Evolutionary conservation across 2,113 vertebrate genomes (phyloP).

Genomic region (Rhinolophus ferrumequinum): DNA sequence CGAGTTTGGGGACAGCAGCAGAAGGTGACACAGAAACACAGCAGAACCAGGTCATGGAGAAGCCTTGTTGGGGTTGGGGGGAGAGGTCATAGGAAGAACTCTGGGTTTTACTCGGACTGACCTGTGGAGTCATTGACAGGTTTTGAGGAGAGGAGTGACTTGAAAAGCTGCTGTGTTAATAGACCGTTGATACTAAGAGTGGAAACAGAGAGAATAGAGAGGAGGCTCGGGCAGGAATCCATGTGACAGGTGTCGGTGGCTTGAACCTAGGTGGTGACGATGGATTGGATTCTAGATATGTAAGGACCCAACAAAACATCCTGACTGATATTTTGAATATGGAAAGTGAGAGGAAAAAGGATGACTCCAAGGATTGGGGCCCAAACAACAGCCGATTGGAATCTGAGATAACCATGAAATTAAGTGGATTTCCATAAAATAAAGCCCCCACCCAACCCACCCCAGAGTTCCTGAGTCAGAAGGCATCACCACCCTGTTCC

Average conservation of each 20-base stretch:
- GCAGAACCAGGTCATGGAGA: not conserved
- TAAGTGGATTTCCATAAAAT: not conserved
- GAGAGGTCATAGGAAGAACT: not conserved
- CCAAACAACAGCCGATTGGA: not conserved
- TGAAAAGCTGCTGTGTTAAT: not conserved
- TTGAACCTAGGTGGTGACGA: rapidly evolving
- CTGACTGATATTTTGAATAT: not conserved
- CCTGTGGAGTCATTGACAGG: not conserved
- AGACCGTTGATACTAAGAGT: not conserved
- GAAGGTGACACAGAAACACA: not conserved
- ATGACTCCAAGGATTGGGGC: not conserved
- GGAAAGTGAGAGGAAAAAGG: not conserved
- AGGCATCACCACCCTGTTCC: not conserved
- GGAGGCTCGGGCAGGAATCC: not conserved
- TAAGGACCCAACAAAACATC: not conserved
- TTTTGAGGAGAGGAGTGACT: not conserved
- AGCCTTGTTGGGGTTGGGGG: too few species aligned
- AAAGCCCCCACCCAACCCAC: not conserved
- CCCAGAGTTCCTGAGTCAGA: not conserved
- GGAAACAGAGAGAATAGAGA: not conserved
- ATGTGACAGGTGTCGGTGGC: not conserved
- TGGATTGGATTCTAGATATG: not conserved
- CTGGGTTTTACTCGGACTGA: not conserved
- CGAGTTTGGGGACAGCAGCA: not conserved
- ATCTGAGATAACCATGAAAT: not conserved